Conservation (phyloP, 92 coral and sea anemone genomes). For the Parazoanthus swiftii region DNA sequence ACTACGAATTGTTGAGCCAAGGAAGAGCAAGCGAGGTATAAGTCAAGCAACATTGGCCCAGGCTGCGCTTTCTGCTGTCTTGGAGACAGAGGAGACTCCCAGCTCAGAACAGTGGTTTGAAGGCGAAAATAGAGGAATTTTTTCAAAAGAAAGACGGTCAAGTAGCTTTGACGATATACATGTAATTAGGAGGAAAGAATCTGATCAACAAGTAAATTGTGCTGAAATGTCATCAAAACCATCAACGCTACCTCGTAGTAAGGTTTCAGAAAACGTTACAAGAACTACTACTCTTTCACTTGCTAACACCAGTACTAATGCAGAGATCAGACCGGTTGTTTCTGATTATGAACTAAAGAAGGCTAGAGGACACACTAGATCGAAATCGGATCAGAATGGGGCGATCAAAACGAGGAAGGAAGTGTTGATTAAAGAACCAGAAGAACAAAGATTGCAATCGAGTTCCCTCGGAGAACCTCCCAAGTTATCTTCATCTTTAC, state of each 20-base stretch:
- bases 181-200: slow-evolving; percentile 26
- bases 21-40: slow-evolving; percentile 57
- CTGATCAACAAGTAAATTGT: background rate
- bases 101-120: slow-evolving; percentile 84
- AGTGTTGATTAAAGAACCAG: slow-evolving; percentile 21
- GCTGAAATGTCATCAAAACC: slow-evolving; percentile 24
- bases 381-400: slow-evolving; percentile 86
- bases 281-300: background rate
- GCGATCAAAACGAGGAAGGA: slow-evolving; percentile 43
- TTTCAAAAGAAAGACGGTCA: slow-evolving; percentile 43
- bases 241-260: slow-evolving; percentile 5
- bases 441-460: slow-evolving; percentile 22
- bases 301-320: slow-evolving; percentile 22
- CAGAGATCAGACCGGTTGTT: slow-evolving; percentile 14
- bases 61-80: slow-evolving; percentile 90
- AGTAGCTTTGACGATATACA: slow-evolving; percentile 53
- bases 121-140: slow-evolving; percentile 44
- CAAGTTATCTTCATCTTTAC: slow-evolving; percentile 72
- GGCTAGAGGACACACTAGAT: slow-evolving; percentile 82
- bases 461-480: slow-evolving; percentile 34
- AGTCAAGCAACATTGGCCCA: slow-evolving; percentile 83
- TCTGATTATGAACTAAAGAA: slow-evolving; percentile 64
- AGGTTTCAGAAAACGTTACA: slow-evolving; percentile 3
- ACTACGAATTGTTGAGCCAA: slow-evolving; percentile 50
- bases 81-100: slow-evolving; percentile 78